A percentile compares a stretch with the other conserved stretches of the same genome.
phyloP scores from a whole-genome alignment of 2,888 invertebrate species.

The Spodoptera littoralis region DNA sequence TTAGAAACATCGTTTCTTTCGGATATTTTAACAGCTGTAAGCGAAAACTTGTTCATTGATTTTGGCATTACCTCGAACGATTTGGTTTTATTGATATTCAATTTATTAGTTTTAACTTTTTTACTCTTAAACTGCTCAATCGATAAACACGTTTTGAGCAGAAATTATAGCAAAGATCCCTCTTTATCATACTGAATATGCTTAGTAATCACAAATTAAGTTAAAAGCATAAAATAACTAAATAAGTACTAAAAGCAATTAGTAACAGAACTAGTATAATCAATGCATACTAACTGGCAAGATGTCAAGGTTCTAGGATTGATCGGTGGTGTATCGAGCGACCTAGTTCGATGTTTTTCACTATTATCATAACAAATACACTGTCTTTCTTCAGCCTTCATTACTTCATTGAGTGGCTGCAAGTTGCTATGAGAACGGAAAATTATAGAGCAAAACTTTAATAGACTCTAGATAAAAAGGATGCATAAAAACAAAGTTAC shows the following conservation, averaged over 20 bases:
- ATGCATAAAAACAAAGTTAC: background rate
- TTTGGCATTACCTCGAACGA: too few species aligned
- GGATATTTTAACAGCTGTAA: too few species aligned
- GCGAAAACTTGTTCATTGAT: too few species aligned
- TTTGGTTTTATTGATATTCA: too few species aligned
- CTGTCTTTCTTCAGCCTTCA: background rate
- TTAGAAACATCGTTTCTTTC: too few species aligned
- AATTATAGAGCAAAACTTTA: background rate
- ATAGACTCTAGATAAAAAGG: conserved; percentile 5
- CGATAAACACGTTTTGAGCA: too few species aligned
- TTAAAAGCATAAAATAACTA: too few species aligned
- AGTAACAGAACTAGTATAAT: conserved; percentile 13
- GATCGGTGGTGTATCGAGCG: conserved; percentile 47
- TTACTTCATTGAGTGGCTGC: background rate
- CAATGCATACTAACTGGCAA: conserved; percentile 23
- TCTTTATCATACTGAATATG: too few species aligned
- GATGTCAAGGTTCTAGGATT: conserved; percentile 51
- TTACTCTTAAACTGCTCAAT: too few species aligned
- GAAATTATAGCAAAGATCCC: too few species aligned
- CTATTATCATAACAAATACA: conserved; percentile 20
- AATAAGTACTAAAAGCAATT: background rate
- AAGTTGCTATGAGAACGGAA: conserved; percentile 13
- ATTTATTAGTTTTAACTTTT: too few species aligned
- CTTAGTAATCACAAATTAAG: too few species aligned
- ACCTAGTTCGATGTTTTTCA: conserved; percentile 43